A percentile compares a stretch with the other conserved stretches of the same genome.
Evolutionary conservation across 1,140 invertebrate genomes (phyloP).

Genomic region (Dendroctonus ponderosae): DNA sequence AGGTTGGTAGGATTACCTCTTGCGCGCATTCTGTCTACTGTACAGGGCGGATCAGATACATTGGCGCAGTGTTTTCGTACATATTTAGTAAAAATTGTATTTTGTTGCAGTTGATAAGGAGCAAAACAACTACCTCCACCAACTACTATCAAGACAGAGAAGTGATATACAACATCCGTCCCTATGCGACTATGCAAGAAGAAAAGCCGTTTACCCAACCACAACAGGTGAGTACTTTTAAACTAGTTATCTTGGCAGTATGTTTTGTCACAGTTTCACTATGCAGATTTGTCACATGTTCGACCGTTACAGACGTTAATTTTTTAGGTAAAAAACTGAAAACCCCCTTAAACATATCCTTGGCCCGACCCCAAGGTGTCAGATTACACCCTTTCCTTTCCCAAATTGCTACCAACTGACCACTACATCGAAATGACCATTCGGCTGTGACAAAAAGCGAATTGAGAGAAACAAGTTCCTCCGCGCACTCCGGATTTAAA

Average conservation of each 20-base stretch:
- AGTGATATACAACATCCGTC: constrained; percentile 44
- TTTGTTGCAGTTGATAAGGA: constrained; percentile 48
- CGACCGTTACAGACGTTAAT: constrained; percentile 9
- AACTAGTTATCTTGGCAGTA: not conserved
- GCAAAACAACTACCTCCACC: constrained; percentile 45
- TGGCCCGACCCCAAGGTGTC: constrained; percentile 11
- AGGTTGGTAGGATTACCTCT: constrained; percentile 34
- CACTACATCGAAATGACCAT: constrained; percentile 21
- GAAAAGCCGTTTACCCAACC: constrained; percentile 50
- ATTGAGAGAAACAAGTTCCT: constrained; percentile 20
- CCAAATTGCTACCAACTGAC: constrained; percentile 25
- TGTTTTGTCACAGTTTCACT: not conserved
- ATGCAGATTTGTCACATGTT: not conserved
- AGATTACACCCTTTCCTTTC: constrained; percentile 26
- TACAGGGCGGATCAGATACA: constrained; percentile 16
- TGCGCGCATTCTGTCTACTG: constrained; percentile 23
- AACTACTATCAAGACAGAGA: constrained; percentile 43
- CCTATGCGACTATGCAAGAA: constrained; percentile 46
- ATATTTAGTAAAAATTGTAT: constrained; percentile 3
- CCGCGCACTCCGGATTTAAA: constrained; percentile 8
- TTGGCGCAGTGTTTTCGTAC: not conserved
- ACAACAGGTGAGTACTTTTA: constrained; percentile 47
- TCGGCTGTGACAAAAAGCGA: not conserved
- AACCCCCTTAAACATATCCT: constrained; percentile 8
- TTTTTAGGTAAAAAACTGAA: constrained; percentile 14